Evolutionary conservation across 2,888 invertebrate species (phyloP).

Genomic region (Petrolisthes manimaculis): DNA sequence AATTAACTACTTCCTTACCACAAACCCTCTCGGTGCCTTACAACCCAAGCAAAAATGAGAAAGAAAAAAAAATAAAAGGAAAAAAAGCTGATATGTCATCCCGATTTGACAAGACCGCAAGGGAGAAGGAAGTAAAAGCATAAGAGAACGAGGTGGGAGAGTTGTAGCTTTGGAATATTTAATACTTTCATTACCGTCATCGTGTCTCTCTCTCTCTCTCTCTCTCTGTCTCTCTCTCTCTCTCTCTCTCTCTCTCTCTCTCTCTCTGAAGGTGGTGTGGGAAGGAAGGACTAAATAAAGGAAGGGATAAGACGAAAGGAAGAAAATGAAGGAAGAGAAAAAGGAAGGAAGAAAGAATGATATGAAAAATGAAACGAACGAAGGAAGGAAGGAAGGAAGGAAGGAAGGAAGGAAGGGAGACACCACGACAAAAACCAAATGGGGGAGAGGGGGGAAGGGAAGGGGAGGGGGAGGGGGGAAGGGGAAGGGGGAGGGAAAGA

Average conservation of each 20-base stretch:
- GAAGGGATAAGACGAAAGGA: neutral
- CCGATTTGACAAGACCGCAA: no score
- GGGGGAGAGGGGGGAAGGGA: neutral
- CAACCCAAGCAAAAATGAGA: neutral
- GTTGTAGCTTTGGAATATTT: no score
- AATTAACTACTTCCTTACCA: neutral
- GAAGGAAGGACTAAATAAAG: neutral
- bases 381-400: neutral
- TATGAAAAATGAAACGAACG: neutral
- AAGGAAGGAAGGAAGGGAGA: neutral
- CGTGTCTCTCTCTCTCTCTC: no score
- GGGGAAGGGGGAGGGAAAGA: neutral
- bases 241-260: constrained; percentile 30
- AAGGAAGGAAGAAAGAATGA: neutral
- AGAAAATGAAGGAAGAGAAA: neutral
- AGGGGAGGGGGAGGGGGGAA: neutral
- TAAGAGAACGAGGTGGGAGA: no score
- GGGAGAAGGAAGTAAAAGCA: no score
- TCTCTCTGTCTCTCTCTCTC: neutral
- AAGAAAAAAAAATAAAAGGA: no score
- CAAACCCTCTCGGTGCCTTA: neutral
- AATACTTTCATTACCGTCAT: no score
- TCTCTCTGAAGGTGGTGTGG: no score
- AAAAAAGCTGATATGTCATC: no score
- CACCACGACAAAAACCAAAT: neutral